Base-by-base conservation (phyloP, 2,888 invertebrate species). In the Troides oblongomaculatus region DNA sequence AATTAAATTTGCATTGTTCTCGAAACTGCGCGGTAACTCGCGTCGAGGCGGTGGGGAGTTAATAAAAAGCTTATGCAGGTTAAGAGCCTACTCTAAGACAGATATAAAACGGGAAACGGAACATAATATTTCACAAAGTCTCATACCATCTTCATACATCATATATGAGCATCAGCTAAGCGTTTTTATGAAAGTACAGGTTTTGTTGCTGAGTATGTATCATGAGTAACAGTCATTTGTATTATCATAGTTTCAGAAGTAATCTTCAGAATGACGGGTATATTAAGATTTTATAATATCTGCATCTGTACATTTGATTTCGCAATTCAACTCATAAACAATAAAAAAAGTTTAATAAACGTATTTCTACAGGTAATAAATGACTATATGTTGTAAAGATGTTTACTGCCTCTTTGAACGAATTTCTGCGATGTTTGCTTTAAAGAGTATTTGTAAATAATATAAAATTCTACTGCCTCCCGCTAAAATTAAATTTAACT, bases 1-100 rank as follows among this genome's bases (percentile, higher is more conserved):
- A 57, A 57, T 57, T 21, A 57, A 57, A 23, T 6, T 18, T 57
- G 57, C 18, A 57, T 57, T 57, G 21, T 57, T 23, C 57, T 57
- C n/a, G 12, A 57, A 50, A 36, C 30, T 36, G 53, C 30, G 46
- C 36, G 14, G 58, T 7, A 66, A 66, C 60, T 66, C 43, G 21
- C 14, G 39, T 63, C 25, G 53, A 39, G 56, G 25, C 60, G 23
- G 53, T 30, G 50, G 46, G 43, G 50, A 66, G 66, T 66, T 70
- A 70, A 66, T 70, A 70, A 63, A 63, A 70, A 66, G 70, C 66
- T 66, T 63, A 66, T 70, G 63, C 66, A 63, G 70, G 66, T 70
- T 70, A 66, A 70, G 70, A 62, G 70, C 43, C 59, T 58, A 66
- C 66, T 70, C 50, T 43, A 66, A 70, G 66, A 70, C 70, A 66